Evolutionary conservation across 1,140 invertebrate species (phyloP).

Genomic region (Neotoxoptera formosana): DNA sequence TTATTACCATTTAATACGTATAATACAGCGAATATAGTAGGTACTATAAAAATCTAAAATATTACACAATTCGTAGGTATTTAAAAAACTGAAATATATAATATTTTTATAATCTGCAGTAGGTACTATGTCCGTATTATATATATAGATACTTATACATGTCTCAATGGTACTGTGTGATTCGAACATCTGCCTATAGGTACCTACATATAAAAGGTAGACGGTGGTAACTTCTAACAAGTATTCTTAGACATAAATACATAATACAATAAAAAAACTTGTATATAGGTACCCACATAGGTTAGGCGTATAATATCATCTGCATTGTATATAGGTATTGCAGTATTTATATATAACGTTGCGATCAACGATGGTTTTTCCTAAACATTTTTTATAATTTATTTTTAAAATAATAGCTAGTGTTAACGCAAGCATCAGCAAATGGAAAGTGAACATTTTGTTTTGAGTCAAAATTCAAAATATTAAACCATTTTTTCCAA

Average conservation of each 20-base stretch:
- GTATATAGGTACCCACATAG: neutral
- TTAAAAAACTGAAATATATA: neutral
- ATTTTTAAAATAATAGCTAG: neutral
- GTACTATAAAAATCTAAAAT: neutral
- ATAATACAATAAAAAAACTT: too few species aligned
- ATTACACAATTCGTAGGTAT: neutral
- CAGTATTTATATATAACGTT: too few species aligned
- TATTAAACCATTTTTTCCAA: neutral
- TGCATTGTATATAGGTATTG: too few species aligned
- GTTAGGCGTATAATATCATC: neutral
- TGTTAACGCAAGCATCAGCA: neutral
- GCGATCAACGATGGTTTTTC: too few species aligned
- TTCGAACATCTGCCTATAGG: too few species aligned
- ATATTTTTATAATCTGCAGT: neutral
- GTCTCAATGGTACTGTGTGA: too few species aligned
- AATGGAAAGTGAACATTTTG: neutral
- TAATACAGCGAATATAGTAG: too few species aligned
- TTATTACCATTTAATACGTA: neutral
- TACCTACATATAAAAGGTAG: neutral
- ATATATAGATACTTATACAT: too few species aligned
- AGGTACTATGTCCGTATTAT: neutral
- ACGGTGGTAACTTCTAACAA: neutral
- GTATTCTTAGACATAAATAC: too few species aligned
- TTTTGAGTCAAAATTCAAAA: neutral
- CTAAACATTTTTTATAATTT: neutral